Base-by-base conservation (phyloP, 2,113 vertebrate genomes). In the Rhombomys opimus region DNA sequence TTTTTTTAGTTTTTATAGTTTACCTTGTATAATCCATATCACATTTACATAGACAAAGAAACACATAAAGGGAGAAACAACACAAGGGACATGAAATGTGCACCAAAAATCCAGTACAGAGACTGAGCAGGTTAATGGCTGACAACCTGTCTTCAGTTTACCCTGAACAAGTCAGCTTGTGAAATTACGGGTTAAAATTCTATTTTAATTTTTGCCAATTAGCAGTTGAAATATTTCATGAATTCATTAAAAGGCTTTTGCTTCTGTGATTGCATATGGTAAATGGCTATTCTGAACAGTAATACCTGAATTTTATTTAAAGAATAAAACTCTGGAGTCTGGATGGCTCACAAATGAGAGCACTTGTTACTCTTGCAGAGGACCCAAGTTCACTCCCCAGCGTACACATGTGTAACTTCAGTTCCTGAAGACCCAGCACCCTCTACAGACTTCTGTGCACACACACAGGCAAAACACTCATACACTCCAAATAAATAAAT, bases 241-340 rank as follows among this genome's bases (percentile, higher is more conserved):
- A 81, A 59, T 96, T 91, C 89, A 32, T 75, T 77, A 22, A 85
- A 85, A 73, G 35, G 5, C 17, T 96, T 95, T 90, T 14, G n/a
- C 90, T 57, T 67, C 91, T 70, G 30, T 88, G 27, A 27, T 88
- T 87, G 57, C 32, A 65, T 35, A 78, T 3, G 61, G 38, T 27
- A 81, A 87, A 30, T 38, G 61, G 7, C 35, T 86, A 35, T 41
- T 91, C 30, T 91, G 84, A 41, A 57, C 13, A 57, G 91, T 73
- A 77, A 89, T 81, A 22, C n/a, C 1, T 68, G 1, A 57, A 84
- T 90, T 78, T 70, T 35, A 63, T 41, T 90, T 93, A n/a, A 20
- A 77, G 84, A 92, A 54, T 4, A 68, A 87, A 95, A 63, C 18
- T 54, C 50, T 38, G 12, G 57, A 32, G 52, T 52, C 75, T 38